Evolutionary conservation across 2,797 vertebrate species (phyloP).

Genomic region (Myripristis murdjan): DNA sequence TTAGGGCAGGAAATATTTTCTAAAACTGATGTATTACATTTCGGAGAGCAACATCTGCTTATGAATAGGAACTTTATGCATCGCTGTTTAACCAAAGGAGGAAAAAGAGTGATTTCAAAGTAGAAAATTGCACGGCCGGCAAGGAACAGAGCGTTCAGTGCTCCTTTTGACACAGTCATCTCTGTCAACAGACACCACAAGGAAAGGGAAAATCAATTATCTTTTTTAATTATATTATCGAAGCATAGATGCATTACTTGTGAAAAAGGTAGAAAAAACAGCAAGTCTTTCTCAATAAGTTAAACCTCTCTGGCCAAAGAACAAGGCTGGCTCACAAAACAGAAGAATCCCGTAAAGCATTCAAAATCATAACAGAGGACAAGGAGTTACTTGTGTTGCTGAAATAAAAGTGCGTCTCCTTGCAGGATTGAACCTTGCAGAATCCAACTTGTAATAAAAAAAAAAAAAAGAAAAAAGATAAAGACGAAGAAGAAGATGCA

Average conservation of each 20-base stretch:
- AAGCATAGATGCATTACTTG: constrained; percentile 88
- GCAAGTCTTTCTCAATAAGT: constrained; percentile 94
- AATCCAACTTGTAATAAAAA: too few relatives aligned
- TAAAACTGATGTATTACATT: constrained; percentile 30
- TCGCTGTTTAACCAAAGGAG: constrained; percentile 26
- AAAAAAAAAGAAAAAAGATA: constrained; percentile 61
- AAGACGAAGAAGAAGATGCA: constrained; percentile 79
- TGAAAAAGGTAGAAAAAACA: constrained; percentile 92
- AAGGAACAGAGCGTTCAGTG: constrained; percentile 11
- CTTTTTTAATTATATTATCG: constrained; percentile 89
- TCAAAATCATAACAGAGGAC: constrained; percentile 76
- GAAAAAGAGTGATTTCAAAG: constrained; percentile 23
- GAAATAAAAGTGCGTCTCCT: constrained; percentile 79
- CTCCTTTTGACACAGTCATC: constrained; percentile 20
- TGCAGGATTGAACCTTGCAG: constrained; percentile 68
- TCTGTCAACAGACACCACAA: constrained; percentile 65
- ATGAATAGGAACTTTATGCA: constrained; percentile 60
- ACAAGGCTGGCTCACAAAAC: constrained; percentile 84
- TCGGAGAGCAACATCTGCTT: constrained; percentile 38
- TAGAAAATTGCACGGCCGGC: constrained; percentile 1
- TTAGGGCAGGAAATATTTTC: constrained; percentile 33
- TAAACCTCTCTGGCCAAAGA: constrained; percentile 87
- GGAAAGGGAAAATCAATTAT: constrained; percentile 81
- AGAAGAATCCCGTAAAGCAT: constrained; percentile 77
- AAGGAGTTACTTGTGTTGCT: constrained; percentile 79